Percentiles rank a stretch among this genome's conserved stretches.
phyloP scores from a whole-genome alignment of 2,797 vertebrate species.

The Clarias pachynema region DNA sequence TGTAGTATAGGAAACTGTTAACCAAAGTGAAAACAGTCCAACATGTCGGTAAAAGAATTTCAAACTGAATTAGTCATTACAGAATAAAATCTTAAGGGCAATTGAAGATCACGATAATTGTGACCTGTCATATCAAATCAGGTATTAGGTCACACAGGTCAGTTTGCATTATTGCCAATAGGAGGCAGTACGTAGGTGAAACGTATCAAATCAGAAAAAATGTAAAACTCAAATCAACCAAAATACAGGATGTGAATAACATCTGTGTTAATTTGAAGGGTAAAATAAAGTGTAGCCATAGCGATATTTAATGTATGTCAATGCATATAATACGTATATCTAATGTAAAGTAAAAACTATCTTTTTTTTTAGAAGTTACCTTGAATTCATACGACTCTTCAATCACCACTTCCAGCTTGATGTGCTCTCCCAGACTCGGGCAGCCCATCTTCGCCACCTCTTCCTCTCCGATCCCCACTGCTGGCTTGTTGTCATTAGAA shows the following conservation, averaged over 20 bases:
- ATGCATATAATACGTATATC: not conserved
- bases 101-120: not conserved
- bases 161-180: too few species aligned
- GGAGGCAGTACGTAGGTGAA: too few species aligned
- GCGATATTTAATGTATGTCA: not conserved
- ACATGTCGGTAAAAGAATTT: not conserved
- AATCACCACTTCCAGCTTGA: conserved; percentile 83
- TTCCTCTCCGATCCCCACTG: conserved; percentile 68
- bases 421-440: conserved; percentile 82
- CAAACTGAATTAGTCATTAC: not conserved
- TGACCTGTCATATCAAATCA: too few species aligned
- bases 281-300: not conserved
- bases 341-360: not conserved
- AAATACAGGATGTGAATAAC: not conserved
- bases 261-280: not conserved
- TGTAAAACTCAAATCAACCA: too few species aligned
- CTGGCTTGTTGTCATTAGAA: conserved; percentile 81
- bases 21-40: not conserved
- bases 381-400: conserved; percentile 90
- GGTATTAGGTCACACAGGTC: too few species aligned
- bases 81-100: not conserved
- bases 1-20: not conserved
- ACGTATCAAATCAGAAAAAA: too few species aligned
- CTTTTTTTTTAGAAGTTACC: conserved; percentile 63
- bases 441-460: conserved; percentile 81